phyloP scores from a whole-genome alignment of 2,888 invertebrate species.

The Cantharis rustica region DNA sequence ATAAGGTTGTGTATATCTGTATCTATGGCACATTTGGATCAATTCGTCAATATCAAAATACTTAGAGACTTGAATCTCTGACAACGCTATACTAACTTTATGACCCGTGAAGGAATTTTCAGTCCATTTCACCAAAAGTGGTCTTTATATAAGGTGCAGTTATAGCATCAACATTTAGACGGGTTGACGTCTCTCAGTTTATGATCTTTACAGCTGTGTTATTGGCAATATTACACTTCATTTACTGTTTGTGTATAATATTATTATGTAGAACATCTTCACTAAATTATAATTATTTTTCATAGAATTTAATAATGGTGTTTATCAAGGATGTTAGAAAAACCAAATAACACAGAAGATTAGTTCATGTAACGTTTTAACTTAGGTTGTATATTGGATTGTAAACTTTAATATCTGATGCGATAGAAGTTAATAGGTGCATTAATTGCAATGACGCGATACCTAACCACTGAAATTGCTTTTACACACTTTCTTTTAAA shows the following conservation, averaged over 20 bases:
- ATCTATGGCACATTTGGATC: constrained; percentile 15
- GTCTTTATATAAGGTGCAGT: constrained; percentile 34
- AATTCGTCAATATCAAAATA: constrained; percentile 39
- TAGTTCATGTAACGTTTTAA: background rate
- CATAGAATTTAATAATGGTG: background rate
- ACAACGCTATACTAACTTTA: constrained; percentile 40
- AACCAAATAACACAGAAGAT: background rate
- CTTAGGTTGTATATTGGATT: background rate
- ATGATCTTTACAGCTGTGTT: constrained; percentile 33
- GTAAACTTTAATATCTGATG: background rate
- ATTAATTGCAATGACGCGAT: background rate
- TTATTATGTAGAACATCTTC: background rate
- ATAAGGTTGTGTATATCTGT: constrained; percentile 12
- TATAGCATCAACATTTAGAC: constrained; percentile 20
- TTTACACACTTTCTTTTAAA: background rate
- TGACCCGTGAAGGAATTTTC: constrained; percentile 41
- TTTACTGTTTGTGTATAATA: constrained; percentile 29
- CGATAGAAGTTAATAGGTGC: background rate
- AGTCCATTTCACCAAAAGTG: constrained; percentile 36
- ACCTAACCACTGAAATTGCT: background rate
- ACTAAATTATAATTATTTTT: background rate
- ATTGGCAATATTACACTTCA: constrained; percentile 37
- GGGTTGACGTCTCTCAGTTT: constrained; percentile 29
- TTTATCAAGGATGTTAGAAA: background rate
- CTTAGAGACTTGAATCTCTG: constrained; percentile 37